Evolutionary conservation across 1,140 invertebrate species (phyloP).

Genomic region (Bombus difficillimus): DNA sequence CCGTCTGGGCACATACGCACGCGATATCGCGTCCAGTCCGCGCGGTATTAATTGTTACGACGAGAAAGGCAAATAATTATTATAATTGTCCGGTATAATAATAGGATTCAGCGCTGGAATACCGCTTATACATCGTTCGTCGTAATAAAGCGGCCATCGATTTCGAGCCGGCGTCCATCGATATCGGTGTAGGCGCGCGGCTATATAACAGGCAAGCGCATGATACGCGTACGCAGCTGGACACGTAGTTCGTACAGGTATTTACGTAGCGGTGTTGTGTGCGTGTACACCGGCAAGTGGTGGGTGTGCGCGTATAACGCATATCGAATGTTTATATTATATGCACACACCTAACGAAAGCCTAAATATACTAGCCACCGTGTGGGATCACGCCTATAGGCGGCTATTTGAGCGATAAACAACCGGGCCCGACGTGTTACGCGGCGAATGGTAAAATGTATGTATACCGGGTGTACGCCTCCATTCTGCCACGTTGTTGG

Average conservation of each 20-base stretch:
- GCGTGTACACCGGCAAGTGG: neutral
- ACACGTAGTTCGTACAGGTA: constrained; percentile 39
- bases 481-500: constrained; percentile 66
- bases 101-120: constrained; percentile 75
- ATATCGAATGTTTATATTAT: constrained; percentile 70
- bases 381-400: constrained; percentile 68
- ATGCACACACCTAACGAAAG: constrained; percentile 69
- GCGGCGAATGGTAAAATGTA: constrained; percentile 71
- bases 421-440: constrained; percentile 67
- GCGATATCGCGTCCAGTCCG: constrained; percentile 68
- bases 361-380: constrained; percentile 70
- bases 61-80: constrained; percentile 82
- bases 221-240: constrained; percentile 7
- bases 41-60: constrained; percentile 81
- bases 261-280: constrained; percentile 44
- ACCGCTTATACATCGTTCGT: constrained; percentile 73
- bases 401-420: constrained; percentile 72
- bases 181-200: constrained; percentile 56
- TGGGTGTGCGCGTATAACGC: constrained; percentile 53
- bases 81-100: constrained; percentile 81
- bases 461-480: constrained; percentile 69
- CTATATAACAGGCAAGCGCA: constrained; percentile 19
- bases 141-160: constrained; percentile 75
- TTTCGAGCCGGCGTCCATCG: constrained; percentile 72
- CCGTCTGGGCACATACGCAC: constrained; percentile 45